Evolutionary conservation across 2,797 vertebrate species (phyloP).

Genomic region (Peromyscus nudipes): DNA sequence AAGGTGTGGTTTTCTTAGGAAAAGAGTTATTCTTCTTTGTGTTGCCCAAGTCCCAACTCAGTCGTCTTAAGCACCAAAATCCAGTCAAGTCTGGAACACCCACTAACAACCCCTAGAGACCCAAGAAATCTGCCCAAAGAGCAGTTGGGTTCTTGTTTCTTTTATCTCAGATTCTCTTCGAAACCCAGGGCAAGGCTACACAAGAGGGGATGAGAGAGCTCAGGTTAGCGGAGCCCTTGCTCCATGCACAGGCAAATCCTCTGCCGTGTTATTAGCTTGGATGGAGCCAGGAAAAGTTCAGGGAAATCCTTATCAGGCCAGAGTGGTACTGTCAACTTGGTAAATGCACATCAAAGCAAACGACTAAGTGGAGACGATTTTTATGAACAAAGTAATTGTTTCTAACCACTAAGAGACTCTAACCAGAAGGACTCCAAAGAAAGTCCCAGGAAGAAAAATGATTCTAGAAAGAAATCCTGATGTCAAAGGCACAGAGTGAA

Average conservation of each 20-base stretch:
- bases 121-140: not conserved
- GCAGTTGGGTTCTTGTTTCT: not conserved
- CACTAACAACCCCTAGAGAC: not conserved
- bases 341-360: not conserved
- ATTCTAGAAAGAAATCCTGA: not conserved
- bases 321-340: not conserved
- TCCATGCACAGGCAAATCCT: not conserved
- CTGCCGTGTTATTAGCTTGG: not conserved
- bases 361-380: not conserved
- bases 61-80: not conserved
- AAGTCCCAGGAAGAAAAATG: not conserved
- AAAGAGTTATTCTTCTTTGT: not conserved
- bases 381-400: not conserved
- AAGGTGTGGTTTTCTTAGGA: slow-evolving; percentile 41
- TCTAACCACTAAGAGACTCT: not conserved
- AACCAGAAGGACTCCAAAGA: not conserved
- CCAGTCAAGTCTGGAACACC: not conserved
- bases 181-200: not conserved
- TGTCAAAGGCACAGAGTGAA: not conserved
- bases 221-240: rapidly evolving
- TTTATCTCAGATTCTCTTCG: not conserved
- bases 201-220: rapidly evolving
- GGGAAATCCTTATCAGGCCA: not conserved
- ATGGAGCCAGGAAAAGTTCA: no score
- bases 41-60: not conserved